Conservation (phyloP, 2,888 invertebrate species). For the Pyrgus malvae region DNA sequence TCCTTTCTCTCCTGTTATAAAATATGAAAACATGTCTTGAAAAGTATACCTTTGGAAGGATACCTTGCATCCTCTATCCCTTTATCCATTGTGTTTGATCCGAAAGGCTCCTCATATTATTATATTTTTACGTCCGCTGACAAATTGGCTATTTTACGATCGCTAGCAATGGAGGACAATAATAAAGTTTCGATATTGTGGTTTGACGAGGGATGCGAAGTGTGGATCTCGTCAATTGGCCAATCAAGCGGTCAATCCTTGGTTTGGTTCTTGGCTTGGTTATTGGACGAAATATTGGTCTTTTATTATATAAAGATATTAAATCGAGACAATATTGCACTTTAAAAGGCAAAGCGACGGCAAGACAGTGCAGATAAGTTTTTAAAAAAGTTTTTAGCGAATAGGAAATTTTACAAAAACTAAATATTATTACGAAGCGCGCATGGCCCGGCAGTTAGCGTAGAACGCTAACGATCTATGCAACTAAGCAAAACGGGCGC, state of each 20-base stretch:
- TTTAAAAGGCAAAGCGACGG: background rate
- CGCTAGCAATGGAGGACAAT: constrained; percentile 22
- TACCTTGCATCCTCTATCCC: background rate
- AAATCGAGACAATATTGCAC: background rate
- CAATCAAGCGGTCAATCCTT: constrained; percentile 14
- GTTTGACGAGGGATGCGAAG: constrained; percentile 12
- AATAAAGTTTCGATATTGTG: constrained; percentile 25
- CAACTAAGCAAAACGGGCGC: no score
- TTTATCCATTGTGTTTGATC: constrained; percentile 16
- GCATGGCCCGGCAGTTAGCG: no score
- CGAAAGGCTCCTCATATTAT: constrained; percentile 41
- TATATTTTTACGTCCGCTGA: constrained; percentile 58
- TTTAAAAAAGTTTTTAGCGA: no score
- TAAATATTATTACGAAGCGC: no score
- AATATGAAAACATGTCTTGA: no score
- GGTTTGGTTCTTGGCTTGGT: background rate
- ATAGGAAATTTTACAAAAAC: no score
- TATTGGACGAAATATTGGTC: background rate
- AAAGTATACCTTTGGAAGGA: background rate
- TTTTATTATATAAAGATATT: background rate
- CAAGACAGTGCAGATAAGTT: background rate
- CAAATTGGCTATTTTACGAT: constrained; percentile 65
- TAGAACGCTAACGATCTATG: no score
- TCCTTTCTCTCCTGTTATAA: no score
- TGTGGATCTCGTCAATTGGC: constrained; percentile 9